phyloP scores from a whole-genome alignment of 1,140 invertebrate genomes.

The Microplitis demolitor region DNA sequence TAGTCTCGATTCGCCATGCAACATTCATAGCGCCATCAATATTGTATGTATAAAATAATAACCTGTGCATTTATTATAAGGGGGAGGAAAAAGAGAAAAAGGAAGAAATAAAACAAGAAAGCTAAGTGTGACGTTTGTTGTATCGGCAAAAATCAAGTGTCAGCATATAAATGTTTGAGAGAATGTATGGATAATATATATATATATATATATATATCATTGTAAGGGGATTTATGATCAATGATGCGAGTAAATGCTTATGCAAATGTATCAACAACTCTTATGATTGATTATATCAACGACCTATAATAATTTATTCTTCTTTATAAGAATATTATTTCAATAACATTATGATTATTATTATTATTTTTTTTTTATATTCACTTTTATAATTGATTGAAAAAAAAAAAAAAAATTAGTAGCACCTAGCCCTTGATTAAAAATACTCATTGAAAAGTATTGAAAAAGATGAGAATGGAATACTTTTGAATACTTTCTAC shows the following conservation, averaged over 20 bases:
- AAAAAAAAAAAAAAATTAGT: not conserved
- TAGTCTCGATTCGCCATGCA: conserved; percentile 50
- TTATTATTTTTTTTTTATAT: too few species aligned
- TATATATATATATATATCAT: conserved; percentile 2
- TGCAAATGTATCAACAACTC: conserved; percentile 43
- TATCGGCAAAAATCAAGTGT: not conserved
- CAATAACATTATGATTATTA: not conserved
- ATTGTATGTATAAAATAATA: conserved; percentile 62
- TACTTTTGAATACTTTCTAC: too few species aligned
- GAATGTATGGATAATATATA: not conserved
- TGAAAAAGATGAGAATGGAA: too few species aligned
- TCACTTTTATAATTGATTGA: too few species aligned
- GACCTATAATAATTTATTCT: not conserved
- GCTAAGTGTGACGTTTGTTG: conserved; percentile 15
- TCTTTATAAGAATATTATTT: not conserved
- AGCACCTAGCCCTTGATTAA: too few species aligned
- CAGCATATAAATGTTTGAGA: not conserved
- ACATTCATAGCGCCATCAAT: conserved; percentile 61
- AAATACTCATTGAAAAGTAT: too few species aligned
- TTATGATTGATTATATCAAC: conserved; percentile 13
- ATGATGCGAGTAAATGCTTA: conserved; percentile 55
- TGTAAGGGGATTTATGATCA: conserved; percentile 38
- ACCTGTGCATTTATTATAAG: conserved; percentile 59
- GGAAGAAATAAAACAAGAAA: too few species aligned
- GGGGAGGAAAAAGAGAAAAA: not conserved